Base-by-base conservation (phyloP, 2,113 vertebrate genomes). In the Gulo gulo region DNA sequence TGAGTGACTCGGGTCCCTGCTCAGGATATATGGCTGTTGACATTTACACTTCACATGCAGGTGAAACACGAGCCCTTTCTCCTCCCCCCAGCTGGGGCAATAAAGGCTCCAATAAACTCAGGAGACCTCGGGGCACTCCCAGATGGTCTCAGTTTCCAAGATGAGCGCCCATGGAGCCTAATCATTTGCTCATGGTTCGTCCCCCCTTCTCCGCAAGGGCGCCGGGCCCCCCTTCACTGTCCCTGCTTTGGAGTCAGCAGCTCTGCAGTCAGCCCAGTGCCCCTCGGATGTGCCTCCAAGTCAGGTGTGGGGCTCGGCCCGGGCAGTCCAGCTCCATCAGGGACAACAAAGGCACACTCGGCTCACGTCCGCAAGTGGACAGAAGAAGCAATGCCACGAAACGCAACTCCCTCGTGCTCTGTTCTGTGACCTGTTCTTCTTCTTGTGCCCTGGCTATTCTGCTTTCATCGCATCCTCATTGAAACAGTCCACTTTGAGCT, bases 71-170 rank as follows among this genome's bases (percentile, higher is more conserved):
- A 97, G 78, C 47, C 20, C n/a, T 45, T 67, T 94, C 29, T 31
- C n/a, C 52, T 55, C 16, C 52, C 16, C 52, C 16, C 5, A 55
- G 52, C 52, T 18, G 15, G 95, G 73, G 76, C 89, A 83, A 81
- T 79, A 61, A 67, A 79, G 52, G 65, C 26, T 83, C 78, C 47
- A 74, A 39, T 82, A 93, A 95, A 93, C 93, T 94, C 85, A 83
- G 97, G 76, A 85, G 71, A 74, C 96, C 74, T 94, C 3, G 0
- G 74, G 76, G 61, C 59, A 93, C 95, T 95, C 79, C 82, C 31
- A 81, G 95, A 83, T 7, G 84, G 88, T 47, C n/a, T 55, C 12
- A 0, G 42, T 67, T 85, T 73, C 52, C 73, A 34, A 93, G 63
- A 89, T 4, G 10, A 42, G 59, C 1, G 5, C 47, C 47, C 9